Percentiles rank a stretch among this genome's conserved stretches.
phyloP scores from a whole-genome alignment of 37 sponge, comb jelly and placozoan genomes.

The Hormiphora californensis region DNA sequence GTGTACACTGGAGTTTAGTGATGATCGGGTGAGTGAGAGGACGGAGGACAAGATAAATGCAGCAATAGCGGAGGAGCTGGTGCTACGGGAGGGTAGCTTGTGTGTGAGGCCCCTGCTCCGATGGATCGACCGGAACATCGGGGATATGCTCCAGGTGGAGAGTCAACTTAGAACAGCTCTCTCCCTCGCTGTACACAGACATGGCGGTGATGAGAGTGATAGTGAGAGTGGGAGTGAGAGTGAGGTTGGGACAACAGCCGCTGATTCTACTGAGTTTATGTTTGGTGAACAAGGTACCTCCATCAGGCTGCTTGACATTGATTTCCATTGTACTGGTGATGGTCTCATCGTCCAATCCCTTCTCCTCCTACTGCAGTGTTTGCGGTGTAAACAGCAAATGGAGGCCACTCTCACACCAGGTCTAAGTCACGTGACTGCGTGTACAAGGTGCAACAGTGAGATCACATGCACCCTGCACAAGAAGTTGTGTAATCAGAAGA shows the following conservation, averaged over 20 bases:
- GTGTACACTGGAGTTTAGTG: slow-evolving; percentile 35
- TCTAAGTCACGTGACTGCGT: neutral
- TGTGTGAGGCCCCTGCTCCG: slow-evolving; percentile 24
- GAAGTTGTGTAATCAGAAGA: slow-evolving; percentile 29
- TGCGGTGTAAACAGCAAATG: slow-evolving; percentile 3
- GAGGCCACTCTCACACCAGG: neutral
- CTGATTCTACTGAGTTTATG: neutral
- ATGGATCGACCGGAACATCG: slow-evolving; percentile 27
- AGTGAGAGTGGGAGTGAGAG: neutral
- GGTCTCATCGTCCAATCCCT: slow-evolving; percentile 1
- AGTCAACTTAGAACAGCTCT: neutral
- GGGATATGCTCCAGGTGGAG: slow-evolving; percentile 9
- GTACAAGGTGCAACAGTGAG: slow-evolving; percentile 10
- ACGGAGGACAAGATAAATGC: neutral
- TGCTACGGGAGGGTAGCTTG: neutral
- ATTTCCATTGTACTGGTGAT: slow-evolving; percentile 19
- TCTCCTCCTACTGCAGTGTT: slow-evolving; percentile 14
- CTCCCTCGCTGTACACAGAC: slow-evolving; percentile 19
- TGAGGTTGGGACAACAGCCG: neutral
- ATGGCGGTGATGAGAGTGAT: neutral
- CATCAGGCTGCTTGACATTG: slow-evolving; percentile 16
- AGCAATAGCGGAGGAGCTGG: slow-evolving; percentile 25
- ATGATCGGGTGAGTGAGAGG: slow-evolving; percentile 36
- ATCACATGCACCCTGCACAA: slow-evolving; percentile 25
- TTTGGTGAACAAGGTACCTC: slow-evolving; percentile 5